These are phyloP conservation scores for Larimichthys polyactis DNA, from an alignment of 2,113 vertebrate species.

Conservation along the genomic window DNA sequence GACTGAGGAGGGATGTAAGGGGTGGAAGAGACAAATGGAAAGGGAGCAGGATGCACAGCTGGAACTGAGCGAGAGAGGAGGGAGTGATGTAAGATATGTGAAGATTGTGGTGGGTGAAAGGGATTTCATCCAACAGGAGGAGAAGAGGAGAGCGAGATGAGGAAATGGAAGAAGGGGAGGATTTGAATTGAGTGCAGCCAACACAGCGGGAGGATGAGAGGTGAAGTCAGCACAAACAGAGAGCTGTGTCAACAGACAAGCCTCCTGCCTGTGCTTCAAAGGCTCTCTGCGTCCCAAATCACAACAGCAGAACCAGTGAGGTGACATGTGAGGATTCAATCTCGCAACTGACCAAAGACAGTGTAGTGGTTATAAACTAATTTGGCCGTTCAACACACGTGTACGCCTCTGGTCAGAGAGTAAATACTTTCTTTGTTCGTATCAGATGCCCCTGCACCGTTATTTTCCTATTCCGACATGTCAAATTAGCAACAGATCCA, in stretches of 20 bases:
- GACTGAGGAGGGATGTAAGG: conserved; percentile 46
- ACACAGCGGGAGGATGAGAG: conserved; percentile 50
- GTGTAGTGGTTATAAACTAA: neutral
- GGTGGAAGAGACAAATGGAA: conserved; percentile 40
- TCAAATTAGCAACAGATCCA: conserved; percentile 59
- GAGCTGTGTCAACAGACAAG: conserved; percentile 64
- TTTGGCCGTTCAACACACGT: conserved; percentile 1
- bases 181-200: conserved; percentile 46
- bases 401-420: neutral
- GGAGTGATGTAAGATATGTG: conserved; percentile 31
- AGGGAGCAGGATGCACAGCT: conserved; percentile 60
- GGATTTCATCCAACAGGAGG: conserved; percentile 20
- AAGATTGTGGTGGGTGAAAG: conserved; percentile 33
- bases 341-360: neutral
- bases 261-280: conserved; percentile 39
- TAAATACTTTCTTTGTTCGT: conserved; percentile 56
- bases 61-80: conserved; percentile 37
- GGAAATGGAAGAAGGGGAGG: conserved; percentile 51
- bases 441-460: conserved; percentile 16
- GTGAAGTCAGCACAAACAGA: conserved; percentile 59
- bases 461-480: conserved; percentile 61
- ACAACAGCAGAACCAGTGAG: conserved; percentile 27
- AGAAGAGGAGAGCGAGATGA: conserved; percentile 39
- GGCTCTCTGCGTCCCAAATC: conserved; percentile 28
- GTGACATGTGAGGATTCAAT: conserved; percentile 35